Conservation (phyloP, 2,888 invertebrate genomes). For the Rhaphigaster nebulosa region DNA sequence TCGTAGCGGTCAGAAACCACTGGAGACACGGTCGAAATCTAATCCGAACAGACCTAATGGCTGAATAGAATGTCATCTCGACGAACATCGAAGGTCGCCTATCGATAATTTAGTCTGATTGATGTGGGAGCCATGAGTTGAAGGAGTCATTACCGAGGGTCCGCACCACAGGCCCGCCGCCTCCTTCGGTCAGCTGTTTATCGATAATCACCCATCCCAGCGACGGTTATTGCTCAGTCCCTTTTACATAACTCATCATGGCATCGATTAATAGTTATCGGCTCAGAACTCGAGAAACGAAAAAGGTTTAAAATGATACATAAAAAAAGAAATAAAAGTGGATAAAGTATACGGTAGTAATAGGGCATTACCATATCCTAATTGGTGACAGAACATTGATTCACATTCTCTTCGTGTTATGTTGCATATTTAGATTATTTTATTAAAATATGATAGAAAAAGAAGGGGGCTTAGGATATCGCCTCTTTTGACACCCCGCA, state of each 20-base stretch:
- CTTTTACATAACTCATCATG: not conserved
- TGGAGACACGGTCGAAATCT: not conserved
- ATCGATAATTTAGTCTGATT: constrained; percentile 56
- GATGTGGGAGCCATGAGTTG: constrained; percentile 55
- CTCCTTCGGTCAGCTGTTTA: not conserved
- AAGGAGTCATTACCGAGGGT: constrained; percentile 36
- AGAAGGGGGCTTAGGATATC: not conserved
- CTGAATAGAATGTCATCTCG: constrained; percentile 4
- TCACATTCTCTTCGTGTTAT: not conserved
- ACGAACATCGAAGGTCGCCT: not conserved
- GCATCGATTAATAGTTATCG: not conserved
- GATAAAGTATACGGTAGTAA: not conserved
- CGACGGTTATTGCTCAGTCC: not conserved
- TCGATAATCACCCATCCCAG: not conserved
- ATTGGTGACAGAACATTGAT: not conserved
- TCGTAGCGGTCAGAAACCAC: not conserved
- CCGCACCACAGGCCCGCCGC: not conserved
- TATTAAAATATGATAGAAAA: not conserved
- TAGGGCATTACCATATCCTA: not conserved
- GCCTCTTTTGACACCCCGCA: not conserved
- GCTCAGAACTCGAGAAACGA: not conserved
- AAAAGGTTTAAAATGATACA: not conserved
- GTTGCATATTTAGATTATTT: not conserved
- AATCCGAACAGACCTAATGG: constrained; percentile 32
- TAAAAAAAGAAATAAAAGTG: not conserved